phyloP scores from a whole-genome alignment of 2,888 invertebrate genomes.

The Drosophila setosimentum region DNA sequence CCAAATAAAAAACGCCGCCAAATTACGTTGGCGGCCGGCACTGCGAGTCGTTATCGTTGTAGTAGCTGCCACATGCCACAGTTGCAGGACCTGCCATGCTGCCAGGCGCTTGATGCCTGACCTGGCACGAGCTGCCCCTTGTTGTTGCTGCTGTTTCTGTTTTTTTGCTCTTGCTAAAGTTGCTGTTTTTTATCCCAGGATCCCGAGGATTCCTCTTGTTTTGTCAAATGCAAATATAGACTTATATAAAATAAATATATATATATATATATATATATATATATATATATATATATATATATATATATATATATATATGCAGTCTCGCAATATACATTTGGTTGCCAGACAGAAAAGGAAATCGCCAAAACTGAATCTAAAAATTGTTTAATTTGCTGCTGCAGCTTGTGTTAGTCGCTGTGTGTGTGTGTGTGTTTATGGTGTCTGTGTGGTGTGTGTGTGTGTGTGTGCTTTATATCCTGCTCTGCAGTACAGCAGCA shows the following conservation, averaged over 20 bases:
- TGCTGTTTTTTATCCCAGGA: conserved; percentile 17
- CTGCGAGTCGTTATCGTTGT: neutral
- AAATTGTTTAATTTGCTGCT: conserved; percentile 78
- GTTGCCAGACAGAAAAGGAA: conserved; percentile 69
- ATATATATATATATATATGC: neutral
- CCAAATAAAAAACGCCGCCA: conserved; percentile 65
- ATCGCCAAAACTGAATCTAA: conserved; percentile 60
- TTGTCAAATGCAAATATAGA: conserved; percentile 81
- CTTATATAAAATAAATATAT: conserved; percentile 51
- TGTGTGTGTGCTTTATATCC: conserved; percentile 42
- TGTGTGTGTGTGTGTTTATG: conserved; percentile 1
- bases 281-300: conserved; percentile 1
- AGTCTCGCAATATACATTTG: conserved; percentile 3
- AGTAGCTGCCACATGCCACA: conserved; percentile 38
- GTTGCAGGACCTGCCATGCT: conserved; percentile 53
- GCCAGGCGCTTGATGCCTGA: conserved; percentile 61
- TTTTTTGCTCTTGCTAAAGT: conserved; percentile 15
- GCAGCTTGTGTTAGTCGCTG: conserved; percentile 18
- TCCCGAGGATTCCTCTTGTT: conserved; percentile 53
- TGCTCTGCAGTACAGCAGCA: conserved; percentile 23
- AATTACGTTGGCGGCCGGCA: conserved; percentile 62
- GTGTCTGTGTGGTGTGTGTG: neutral
- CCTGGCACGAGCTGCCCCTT: conserved; percentile 41
- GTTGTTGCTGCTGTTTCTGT: conserved; percentile 3
- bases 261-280: conserved; percentile 20